Percentiles rank a stretch among this genome's conserved stretches.
Evolutionary conservation across 2,113 vertebrate genomes (phyloP).

Genomic region (Tyrannus savana): DNA sequence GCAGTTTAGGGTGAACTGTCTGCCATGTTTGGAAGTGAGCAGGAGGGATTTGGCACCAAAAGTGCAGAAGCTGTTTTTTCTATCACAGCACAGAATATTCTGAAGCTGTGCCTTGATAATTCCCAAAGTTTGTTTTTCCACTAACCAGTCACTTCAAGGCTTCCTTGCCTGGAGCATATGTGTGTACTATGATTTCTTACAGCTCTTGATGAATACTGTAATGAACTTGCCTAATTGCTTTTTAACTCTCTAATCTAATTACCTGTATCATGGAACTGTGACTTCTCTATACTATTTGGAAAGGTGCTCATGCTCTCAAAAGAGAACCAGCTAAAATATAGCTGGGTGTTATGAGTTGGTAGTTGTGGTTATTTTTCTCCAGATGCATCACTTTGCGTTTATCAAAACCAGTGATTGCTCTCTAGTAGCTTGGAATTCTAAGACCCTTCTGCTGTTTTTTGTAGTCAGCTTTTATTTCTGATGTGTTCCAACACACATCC

Average conservation of each 20-base stretch:
- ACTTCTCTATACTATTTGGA: neutral
- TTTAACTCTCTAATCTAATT: neutral
- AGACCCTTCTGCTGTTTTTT: neutral
- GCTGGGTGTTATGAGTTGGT: neutral
- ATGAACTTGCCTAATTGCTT: neutral
- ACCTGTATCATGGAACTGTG: neutral
- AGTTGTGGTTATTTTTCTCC: neutral
- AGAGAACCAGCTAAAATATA: neutral
- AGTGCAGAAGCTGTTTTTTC: neutral
- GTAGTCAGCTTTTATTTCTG: neutral
- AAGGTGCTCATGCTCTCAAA: neutral
- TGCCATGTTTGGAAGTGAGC: neutral
- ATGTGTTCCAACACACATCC: neutral
- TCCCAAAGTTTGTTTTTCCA: neutral
- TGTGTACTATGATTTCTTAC: neutral
- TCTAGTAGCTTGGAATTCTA: neutral
- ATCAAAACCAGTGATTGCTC: neutral
- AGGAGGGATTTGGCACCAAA: neutral
- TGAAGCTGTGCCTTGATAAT: neutral
- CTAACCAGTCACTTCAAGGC: neutral
- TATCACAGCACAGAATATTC: neutral
- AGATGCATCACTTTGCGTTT: neutral
- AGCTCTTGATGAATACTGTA: neutral
- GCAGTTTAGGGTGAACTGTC: neutral
- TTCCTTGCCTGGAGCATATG: neutral